phyloP scores from a whole-genome alignment of 2,888 invertebrate genomes.

The Germaria angustata region DNA sequence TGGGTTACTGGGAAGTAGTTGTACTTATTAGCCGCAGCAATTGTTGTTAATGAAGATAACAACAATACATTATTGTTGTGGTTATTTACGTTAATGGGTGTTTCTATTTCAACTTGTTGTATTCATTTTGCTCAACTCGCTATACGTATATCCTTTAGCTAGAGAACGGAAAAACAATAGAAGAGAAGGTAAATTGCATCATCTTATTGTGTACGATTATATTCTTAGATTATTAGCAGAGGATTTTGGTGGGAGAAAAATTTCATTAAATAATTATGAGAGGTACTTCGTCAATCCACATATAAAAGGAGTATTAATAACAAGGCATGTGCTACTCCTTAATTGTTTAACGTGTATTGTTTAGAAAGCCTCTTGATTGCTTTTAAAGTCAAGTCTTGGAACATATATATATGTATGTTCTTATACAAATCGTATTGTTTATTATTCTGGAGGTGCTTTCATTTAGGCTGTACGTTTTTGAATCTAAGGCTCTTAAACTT shows the following conservation, averaged over 20 bases:
- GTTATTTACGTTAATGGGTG: constrained; percentile 50
- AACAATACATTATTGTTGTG: constrained; percentile 43
- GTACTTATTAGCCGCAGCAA: constrained; percentile 42
- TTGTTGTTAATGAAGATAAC: constrained; percentile 36
- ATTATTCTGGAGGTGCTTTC: no score
- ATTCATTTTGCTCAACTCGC: background rate
- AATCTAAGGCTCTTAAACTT: no score
- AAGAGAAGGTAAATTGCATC: constrained; percentile 42
- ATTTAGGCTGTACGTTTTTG: no score
- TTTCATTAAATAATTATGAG: constrained; percentile 1
- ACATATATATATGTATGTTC: no score
- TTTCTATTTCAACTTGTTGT: constrained; percentile 36
- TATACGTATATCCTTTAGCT: background rate
- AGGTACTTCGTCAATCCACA: constrained; percentile 2
- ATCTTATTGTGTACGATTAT: constrained; percentile 29
- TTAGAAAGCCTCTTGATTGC: no score
- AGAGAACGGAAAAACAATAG: background rate
- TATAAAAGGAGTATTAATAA: background rate
- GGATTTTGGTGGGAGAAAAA: background rate
- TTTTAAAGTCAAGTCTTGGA: no score
- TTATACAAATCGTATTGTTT: no score
- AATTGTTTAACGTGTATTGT: no score
- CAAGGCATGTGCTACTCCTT: no score
- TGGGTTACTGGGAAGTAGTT: constrained; percentile 24
- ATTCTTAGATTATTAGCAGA: background rate